phyloP scores from a whole-genome alignment of 2,113 vertebrate species.

The Edolisoma coerulescens region DNA sequence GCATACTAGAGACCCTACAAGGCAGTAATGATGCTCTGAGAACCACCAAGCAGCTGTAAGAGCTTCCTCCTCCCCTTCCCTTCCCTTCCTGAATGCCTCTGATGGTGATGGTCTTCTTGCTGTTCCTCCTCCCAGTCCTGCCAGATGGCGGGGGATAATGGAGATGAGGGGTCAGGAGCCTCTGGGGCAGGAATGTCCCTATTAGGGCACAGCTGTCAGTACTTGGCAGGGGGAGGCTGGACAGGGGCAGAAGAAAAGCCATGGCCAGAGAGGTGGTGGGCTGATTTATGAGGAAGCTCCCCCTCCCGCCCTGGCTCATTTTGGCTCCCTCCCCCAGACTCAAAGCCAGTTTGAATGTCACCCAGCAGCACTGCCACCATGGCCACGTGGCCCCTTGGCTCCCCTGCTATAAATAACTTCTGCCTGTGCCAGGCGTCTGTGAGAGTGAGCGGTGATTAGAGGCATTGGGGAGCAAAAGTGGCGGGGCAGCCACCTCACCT shows the following conservation, averaged over 20 bases:
- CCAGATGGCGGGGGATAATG: neutral
- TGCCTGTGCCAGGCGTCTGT: neutral
- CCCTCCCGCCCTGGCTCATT: neutral
- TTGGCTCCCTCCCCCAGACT: neutral
- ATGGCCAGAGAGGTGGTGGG: neutral
- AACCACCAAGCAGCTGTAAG: neutral
- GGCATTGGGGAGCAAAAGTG: neutral
- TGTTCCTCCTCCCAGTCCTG: neutral
- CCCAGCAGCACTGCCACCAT: rapidly evolving
- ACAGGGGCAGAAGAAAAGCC: neutral
- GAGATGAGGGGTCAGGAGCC: neutral
- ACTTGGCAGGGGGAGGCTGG: neutral
- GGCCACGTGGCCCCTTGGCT: neutral
- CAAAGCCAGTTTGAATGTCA: conserved; percentile 38
- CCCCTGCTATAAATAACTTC: conserved; percentile 31
- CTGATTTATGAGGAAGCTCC: neutral
- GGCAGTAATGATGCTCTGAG: neutral
- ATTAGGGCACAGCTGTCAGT: neutral
- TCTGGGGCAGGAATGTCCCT: neutral
- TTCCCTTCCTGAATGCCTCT: neutral
- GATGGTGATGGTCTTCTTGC: neutral
- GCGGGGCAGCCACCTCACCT: rapidly evolving
- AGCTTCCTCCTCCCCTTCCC: neutral
- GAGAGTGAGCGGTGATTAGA: neutral
- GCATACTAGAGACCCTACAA: neutral